phyloP scores from a whole-genome alignment of 2,797 vertebrate genomes.

The Anas georgica region DNA sequence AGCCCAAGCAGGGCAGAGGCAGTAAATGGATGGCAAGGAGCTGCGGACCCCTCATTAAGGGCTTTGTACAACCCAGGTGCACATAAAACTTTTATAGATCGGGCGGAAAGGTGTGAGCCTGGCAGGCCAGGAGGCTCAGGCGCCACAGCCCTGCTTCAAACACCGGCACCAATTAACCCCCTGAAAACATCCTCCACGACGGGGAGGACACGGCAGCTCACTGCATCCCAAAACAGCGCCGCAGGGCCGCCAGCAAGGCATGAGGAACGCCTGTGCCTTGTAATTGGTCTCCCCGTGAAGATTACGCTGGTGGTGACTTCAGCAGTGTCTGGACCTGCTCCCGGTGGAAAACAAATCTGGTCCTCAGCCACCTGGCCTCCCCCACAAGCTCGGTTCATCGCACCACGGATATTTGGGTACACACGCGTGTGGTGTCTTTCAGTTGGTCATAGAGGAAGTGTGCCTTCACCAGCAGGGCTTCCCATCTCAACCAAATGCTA shows the following conservation, averaged over 20 bases:
- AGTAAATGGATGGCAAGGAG: neutral
- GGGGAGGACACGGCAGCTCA: neutral
- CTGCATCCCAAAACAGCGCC: neutral
- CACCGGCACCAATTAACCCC: neutral
- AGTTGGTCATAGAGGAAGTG: neutral
- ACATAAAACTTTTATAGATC: neutral
- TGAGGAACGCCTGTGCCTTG: neutral
- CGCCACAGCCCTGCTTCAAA: neutral
- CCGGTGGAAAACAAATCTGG: neutral
- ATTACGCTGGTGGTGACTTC: neutral
- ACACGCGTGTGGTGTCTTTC: neutral
- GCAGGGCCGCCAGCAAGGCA: too few species aligned
- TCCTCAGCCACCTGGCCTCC: neutral
- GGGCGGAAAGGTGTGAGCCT: neutral
- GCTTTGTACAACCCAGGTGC: neutral
- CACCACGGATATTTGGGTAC: neutral
- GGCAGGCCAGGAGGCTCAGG: neutral
- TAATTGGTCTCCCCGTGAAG: neutral
- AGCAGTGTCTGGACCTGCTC: neutral
- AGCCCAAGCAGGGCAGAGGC: neutral
- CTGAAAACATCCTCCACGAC: neutral
- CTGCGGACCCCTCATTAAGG: neutral
- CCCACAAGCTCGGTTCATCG: neutral
- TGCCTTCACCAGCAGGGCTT: neutral
- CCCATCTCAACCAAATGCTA: neutral